Evolutionary conservation across 2,797 vertebrate genomes (phyloP).

Genomic region (Fistularia tabacaria): DNA sequence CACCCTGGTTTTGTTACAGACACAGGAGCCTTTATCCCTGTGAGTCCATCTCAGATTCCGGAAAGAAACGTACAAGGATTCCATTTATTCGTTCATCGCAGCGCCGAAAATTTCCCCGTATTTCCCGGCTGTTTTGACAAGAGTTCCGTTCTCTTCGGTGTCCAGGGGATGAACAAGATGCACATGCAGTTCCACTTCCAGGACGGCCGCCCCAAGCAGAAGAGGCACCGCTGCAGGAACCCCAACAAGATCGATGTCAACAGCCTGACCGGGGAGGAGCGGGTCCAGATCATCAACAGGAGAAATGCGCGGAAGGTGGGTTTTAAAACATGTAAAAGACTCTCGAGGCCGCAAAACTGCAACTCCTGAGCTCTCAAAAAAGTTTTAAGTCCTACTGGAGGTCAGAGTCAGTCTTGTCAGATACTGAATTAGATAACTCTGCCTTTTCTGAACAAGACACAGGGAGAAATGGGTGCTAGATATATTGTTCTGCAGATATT

Average conservation of each 20-base stretch:
- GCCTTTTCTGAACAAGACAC: no score
- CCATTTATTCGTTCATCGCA: no score
- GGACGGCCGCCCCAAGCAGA: constrained; percentile 95
- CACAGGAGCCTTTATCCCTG: constrained; percentile 92
- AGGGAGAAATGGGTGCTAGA: no score
- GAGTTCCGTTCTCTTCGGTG: not conserved
- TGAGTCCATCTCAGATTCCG: constrained; percentile 58
- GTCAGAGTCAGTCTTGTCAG: no score
- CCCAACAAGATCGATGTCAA: constrained; percentile 97
- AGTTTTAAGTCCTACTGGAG: no score
- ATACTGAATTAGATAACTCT: no score
- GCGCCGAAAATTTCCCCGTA: not conserved
- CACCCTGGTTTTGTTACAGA: constrained; percentile 97
- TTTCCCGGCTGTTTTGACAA: not conserved
- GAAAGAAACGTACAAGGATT: not conserved
- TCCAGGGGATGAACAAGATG: constrained; percentile 81
- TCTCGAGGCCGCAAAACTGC: no score
- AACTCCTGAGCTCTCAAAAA: not conserved
- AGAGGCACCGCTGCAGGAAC: constrained; percentile 95
- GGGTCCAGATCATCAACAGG: constrained; percentile 97
- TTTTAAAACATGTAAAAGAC: not conserved
- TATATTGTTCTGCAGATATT: no score
- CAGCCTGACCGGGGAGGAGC: constrained; percentile 95
- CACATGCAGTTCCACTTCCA: constrained; percentile 91
- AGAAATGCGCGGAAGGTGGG: constrained; percentile 94